Evolutionary conservation across 2,797 vertebrate species (phyloP), one percentile per base, ranked within the genome.

Genomic region (Platyrinchus mystaceus): DNA sequence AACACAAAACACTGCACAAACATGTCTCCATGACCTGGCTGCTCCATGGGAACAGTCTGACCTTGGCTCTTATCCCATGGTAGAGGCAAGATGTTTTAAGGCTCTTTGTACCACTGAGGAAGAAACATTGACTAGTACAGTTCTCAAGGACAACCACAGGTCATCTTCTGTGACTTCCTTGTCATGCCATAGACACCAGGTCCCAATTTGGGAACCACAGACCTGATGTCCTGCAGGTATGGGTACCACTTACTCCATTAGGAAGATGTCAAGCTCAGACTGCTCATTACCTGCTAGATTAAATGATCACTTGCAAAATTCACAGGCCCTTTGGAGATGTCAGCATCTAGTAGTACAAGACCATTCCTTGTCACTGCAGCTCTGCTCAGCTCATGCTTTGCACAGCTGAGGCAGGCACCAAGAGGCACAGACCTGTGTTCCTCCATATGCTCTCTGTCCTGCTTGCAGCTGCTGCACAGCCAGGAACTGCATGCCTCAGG

Each of bases 401-500:
- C 83, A 67, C 74, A 90, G 88, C 74, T 49, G 63, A 89, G 60
- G 36, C 64, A 80, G 56, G 21, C 55, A 82, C 26, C 44, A 39
- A 49, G 60, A 90, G 70, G 67, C 79, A 90, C 27, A 68, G 84
- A 60, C 78, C 84, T 32, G 46, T 53, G 63, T 9, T 83, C 19
- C 60, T 85, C 90, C 92, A 71, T 82, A 89, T 93, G 90, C 37
- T 93, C 59, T 55, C 56, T 73, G 44, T 37, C 74, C 50, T 60
- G 23, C n/a, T 37, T 52, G 70, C 70, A 93, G 86, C 78, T 95
- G 93, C 78, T 84, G 37, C 73, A 36, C 62, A 85, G 64, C 47
- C 4, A 0, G 71, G 47, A 80, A 19, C 21, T 77, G 24, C 30
- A 23, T 0, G 1, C 21, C 26, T 56, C 0, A 0, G 27, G 53